Evolutionary conservation across 2,797 vertebrate species (phyloP), one percentile per base, ranked within the genome.

Genomic region (Halcyon leucocephala): DNA sequence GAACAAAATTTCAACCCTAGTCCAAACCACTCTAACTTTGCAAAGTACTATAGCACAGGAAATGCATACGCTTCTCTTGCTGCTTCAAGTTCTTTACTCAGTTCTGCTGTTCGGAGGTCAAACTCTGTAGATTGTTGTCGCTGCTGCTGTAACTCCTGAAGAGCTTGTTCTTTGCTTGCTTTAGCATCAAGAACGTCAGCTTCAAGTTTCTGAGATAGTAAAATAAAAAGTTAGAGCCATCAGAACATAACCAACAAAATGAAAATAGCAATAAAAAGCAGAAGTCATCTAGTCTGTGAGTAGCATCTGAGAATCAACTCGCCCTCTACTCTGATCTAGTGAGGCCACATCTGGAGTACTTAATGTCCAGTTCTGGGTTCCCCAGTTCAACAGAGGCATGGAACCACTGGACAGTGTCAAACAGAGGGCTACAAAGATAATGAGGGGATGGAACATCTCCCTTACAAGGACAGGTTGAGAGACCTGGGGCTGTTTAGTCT

Each of bases 21-120:
- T 65, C 57, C 29, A 71, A 72, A 74, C 37, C 64, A 41, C 37
- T 76, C 33, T 83, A 48, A 71, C 49, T 82, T 49, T 55, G 28
- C 18, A 46, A 90, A 93, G 55, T 39, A 77, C 18, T 76, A 0
- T 33, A 91, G 55, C 48, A 79, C 6, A 77, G 48, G 25, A 88
- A 95, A 91, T 33, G 65, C 99, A 98, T 98, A 99, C 99, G 89
- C 97, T 95, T 98, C 98, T 98, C 98, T 99, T 97, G 99, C 99
- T 7, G 97, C 96, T 84, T 99, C 98, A 74, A 99, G 98, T 7
- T 98, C 98, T 91, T 96, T 98, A 89, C 96, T 98, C 48, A 99
- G 95, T 90, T 99, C 99, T 93, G 99, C 98, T 26, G 92, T 96
- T 97, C 97, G 98, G 70, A 97, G 96, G 82, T 99, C 99, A 64